Evolutionary conservation across 1,140 invertebrate genomes (phyloP).

Genomic region (Agrypnia vestita): DNA sequence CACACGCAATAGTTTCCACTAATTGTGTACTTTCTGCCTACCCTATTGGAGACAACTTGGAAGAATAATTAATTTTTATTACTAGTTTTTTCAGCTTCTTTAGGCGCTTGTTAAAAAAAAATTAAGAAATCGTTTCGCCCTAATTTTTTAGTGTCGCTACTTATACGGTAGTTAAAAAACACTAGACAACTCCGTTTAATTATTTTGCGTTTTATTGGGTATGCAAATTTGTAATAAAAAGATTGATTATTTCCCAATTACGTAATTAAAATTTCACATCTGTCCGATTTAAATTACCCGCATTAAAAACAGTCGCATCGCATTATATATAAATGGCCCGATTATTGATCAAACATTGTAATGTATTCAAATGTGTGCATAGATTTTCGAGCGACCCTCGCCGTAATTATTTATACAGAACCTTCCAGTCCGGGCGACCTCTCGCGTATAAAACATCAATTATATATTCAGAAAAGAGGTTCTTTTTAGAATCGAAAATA

Average conservation of each 20-base stretch:
- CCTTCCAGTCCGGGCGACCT: constrained; percentile 29
- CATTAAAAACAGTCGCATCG: constrained; percentile 6
- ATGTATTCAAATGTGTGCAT: constrained; percentile 37
- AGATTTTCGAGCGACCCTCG: constrained; percentile 36
- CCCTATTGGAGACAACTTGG: too few relatives aligned
- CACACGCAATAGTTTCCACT: too few relatives aligned
- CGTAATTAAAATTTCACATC: constrained; percentile 5
- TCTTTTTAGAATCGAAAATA: constrained; percentile 51
- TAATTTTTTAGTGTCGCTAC: too few relatives aligned
- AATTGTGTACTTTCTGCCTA: too few relatives aligned
- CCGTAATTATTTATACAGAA: constrained; percentile 17
- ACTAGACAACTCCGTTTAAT: too few relatives aligned
- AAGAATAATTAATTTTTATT: too few relatives aligned
- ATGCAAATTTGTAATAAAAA: too few relatives aligned
- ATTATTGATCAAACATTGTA: constrained; percentile 42
- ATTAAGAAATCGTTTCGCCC: too few relatives aligned
- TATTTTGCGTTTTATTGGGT: too few relatives aligned
- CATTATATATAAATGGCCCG: neutral
- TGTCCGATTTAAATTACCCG: neutral
- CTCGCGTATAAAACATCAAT: constrained; percentile 55
- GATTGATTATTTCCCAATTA: neutral
- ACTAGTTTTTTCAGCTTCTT: too few relatives aligned
- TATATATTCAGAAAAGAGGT: constrained; percentile 47
- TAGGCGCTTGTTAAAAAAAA: too few relatives aligned
- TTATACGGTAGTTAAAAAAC: too few relatives aligned